Evolutionary conservation across 30 jellyfish, hydroid and myxozoan species (phyloP), one percentile per base, ranked within the genome.

Genomic region (Hydractinia symbiolongicarpus): DNA sequence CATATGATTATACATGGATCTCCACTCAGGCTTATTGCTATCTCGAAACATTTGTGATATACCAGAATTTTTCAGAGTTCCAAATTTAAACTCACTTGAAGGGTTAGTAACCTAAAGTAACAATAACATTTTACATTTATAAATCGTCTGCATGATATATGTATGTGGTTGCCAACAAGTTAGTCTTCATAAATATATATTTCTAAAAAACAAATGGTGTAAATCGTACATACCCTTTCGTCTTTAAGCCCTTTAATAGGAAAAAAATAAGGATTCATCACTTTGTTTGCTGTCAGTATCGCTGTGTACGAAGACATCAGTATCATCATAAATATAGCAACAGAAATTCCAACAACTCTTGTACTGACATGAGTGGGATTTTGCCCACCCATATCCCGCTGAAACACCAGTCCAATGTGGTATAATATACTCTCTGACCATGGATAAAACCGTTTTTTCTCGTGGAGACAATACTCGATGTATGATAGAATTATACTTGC

Each of bases 291-390:
- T 56, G 96, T 88, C 77, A 88, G 79, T 16, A 73, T 77, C 9
- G 96, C 96, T 0, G 96, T 88, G 61, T 88, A 88, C 66, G 96
- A 79, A 4, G 96, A 67, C 96, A 83, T 82, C 69, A 88, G 50
- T 54, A 88, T 81, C 50, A 83, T 84, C 96, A 88, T 88, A 10
- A 73, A 93, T 53, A 88, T 69, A 66, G 96, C 96, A 82, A 81
- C 72, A 81, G 84, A 73, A 67, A 88, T 68, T 55, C 82, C 86
- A 56, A 76, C 68, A 74, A 82, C 78, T 52, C 96, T 76, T 67
- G 96, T 64, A 54, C 95, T 79, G 19, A 81, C 55, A 56, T 88
- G 82, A 72, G 60, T 60, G 16, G 96, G 96, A 50, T 69, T 69
- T 55, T 68, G 56, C 44, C 96, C 96, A 19, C 95, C 95, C 15